Base-by-base conservation (phyloP, 2,888 invertebrate species). In the Acrobeloides nanus region DNA sequence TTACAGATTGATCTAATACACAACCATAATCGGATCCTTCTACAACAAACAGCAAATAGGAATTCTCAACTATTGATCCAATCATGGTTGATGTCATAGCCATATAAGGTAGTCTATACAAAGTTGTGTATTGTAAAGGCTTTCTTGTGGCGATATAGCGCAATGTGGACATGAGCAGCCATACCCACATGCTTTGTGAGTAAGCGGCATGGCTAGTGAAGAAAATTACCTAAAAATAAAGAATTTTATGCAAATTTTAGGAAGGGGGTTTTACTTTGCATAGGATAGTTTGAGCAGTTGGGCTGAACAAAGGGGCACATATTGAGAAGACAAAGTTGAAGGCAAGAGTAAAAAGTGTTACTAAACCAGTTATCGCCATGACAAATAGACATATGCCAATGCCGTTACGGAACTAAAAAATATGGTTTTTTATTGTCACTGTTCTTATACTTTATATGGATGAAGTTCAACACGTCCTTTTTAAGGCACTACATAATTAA, bases 111-210 rank as follows among this genome's bases (percentile, higher is more conserved):
- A 55, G 23, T 2, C 55, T 15, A 59, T 60, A 55, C 18, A 61
- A 34, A 1, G 60, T 61, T 12, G 59, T 56, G 31, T 55, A 55
- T 23, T 61, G 52, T 17, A 55, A 38, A 3, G 55, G 55, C 17
- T 55, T 29, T 23, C 31, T 35, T 18, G 59, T 60, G 10, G 67
- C 66, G 20, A 61, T 25, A 38, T 61, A 67, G 10, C 67, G 57
- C 23, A 67, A 42, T 18, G 54, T 55, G 2, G 61, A 62, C 67
- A 67, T 67, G 40, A 57, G 59, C n/a, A 62, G 39, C 63, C 62
- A 67, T 24, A 59, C 64, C 50, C 62, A 67, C 64, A 66, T 64
- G 32, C 57, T 60, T 33, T 60, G 58, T 18, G 59, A 56, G 48
- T 64, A 66, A 18, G 59, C 61, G 21, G 52, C 55, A 31, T 59